Conservation (phyloP, 2,888 invertebrate genomes). For the Colostygia pectinataria region DNA sequence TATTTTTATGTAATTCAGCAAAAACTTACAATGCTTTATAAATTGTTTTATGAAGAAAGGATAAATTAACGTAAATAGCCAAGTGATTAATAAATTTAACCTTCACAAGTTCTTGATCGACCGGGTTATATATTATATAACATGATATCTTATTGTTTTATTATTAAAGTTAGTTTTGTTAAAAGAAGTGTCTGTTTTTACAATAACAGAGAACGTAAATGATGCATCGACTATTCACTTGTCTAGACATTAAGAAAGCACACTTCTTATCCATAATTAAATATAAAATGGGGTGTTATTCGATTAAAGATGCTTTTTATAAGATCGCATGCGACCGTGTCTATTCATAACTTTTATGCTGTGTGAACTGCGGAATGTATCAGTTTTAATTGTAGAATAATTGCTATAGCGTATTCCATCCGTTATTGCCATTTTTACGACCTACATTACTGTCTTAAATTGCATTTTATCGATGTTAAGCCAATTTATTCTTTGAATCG, state of each 20-base stretch:
- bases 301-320: constrained; percentile 39
- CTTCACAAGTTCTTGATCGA: constrained; percentile 47
- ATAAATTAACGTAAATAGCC: constrained; percentile 8
- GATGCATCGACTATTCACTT: constrained; percentile 28
- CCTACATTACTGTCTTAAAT: constrained; percentile 26
- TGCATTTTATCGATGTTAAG: constrained; percentile 26
- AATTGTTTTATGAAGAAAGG: constrained; percentile 1
- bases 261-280: constrained; percentile 43
- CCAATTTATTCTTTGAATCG: constrained; percentile 7
- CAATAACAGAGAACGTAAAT: constrained; percentile 41
- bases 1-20: no score
- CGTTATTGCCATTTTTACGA: constrained; percentile 35
- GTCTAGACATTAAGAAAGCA: constrained; percentile 2
- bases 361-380: constrained; percentile 47
- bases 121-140: constrained; percentile 62
- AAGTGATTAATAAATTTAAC: constrained; percentile 42
- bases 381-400: constrained; percentile 50
- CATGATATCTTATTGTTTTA: constrained; percentile 7
- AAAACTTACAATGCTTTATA: constrained; percentile 1
- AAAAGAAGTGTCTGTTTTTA: constrained; percentile 15
- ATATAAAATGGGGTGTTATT: constrained; percentile 42
- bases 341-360: constrained; percentile 42
- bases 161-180: not conserved
- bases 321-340: constrained; percentile 40
- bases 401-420: constrained; percentile 41